Base-by-base conservation (phyloP, 2,797 vertebrate species). In the Crocodylus rhombifer region DNA sequence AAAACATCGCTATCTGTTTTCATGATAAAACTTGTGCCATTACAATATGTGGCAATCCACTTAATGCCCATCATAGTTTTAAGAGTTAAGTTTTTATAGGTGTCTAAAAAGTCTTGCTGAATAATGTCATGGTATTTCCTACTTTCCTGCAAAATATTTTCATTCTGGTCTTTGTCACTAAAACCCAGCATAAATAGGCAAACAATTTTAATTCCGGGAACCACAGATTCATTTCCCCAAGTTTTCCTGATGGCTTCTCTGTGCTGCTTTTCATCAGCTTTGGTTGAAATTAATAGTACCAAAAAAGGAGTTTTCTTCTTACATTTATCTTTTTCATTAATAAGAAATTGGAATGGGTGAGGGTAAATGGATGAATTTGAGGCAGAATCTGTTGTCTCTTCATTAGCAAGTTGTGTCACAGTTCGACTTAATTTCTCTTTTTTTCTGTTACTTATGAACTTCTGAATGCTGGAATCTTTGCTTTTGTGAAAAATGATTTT, bases 21-120 rank as follows among this genome's bases (percentile, higher is more conserved):
- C 91, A 91, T 92, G 21, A 90, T 81, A 83, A 96, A 97, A 13
- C 63, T 83, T 1, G 71, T 3, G 2, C 23, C 18, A 4, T 62
- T 80, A 51, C 92, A 97, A 10, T 95, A 92, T 21, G 63, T 77
- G 7, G 79, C 76, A 64, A 96, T 51, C 88, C 78, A 87, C 18
- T 78, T 95, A 55, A 87, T 86, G 18, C 73, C 87, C 89, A 92
- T 95, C 30, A 94, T 7, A n/a, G 89, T 93, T 91, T 96, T 94
- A 14, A 92, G 79, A 26, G 93, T 91, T 36, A 93, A 14, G 56
- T 96, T 96, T 16, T 61, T 73, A 17, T 93, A 96, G 7, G 93
- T 75, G 71, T 95, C 90, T 55, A 91, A 36, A 87, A 96, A 95
- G 42, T 89, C 81, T 65, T 95, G 87, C 4, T 96, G 95, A 93